Base-by-base conservation (phyloP, 1,140 invertebrate genomes). In the Orchesella cincta region DNA sequence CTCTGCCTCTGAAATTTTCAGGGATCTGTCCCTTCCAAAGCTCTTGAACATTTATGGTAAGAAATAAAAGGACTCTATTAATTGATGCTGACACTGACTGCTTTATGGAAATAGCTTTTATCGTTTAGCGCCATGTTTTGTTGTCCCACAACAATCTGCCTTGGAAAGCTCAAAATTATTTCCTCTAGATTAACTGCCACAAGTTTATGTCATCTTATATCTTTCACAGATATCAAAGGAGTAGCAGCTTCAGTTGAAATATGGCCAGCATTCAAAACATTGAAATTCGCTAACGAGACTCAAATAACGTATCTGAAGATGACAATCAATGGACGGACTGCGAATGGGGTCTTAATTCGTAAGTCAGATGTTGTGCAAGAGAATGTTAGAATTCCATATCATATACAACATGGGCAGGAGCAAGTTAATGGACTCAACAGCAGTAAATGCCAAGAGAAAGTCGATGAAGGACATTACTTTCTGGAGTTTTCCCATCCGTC, bases 401-500 rank as follows among this genome's bases (percentile, higher is more conserved):
- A n/a, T n/a, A n/a, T n/a, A n/a, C n/a, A n/a, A n/a, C n/a, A n/a
- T n/a, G n/a, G n/a, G n/a, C n/a, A n/a, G n/a, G n/a, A n/a, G n/a
- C n/a, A n/a, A n/a, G n/a, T n/a, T n/a, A n/a, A n/a, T n/a, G n/a
- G n/a, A n/a, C n/a, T n/a, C n/a, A n/a, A n/a, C n/a, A n/a, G n/a
- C n/a, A n/a, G n/a, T n/a, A 31, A 3, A 78, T 71, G 71, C 72
- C 23, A 74, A 77, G 23, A 75, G 77, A 80, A 75, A 75, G 8
- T 39, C 52, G 1, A 72, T 78, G 57, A 35, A 18, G 73, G 78
- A 23, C 5, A 34, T 20, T 54, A 72, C 31, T 79, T 80, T 1
- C 54, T 88, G 70, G 83, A 88, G 46, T 74, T 89, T 1, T 62
- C 80, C 0, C 89, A 67, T 67, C 62, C 62, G 14, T 90, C 67